Conservation (phyloP, 2,797 vertebrate genomes). For the Melanotaenia maccullochi region DNA sequence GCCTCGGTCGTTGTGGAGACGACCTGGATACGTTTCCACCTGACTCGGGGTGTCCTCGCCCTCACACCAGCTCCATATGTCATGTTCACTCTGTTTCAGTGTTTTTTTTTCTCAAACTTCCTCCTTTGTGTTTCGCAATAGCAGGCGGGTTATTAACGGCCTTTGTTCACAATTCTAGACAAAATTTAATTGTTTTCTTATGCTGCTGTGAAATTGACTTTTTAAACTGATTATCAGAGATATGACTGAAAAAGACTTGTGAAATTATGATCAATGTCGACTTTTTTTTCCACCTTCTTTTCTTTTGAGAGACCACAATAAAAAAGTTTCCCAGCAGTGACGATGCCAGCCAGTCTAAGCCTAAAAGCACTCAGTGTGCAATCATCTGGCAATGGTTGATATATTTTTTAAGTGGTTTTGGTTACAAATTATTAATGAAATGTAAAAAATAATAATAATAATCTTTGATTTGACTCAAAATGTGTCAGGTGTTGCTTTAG, state of each 20-base stretch:
- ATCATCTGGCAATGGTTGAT: background rate
- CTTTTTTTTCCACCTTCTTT: background rate
- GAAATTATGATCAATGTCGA: background rate
- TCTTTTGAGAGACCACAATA: background rate
- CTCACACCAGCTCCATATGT: conserved; percentile 36
- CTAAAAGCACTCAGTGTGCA: background rate
- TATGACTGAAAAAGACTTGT: background rate
- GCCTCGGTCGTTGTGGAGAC: conserved; percentile 56
- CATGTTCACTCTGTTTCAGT: conserved; percentile 32
- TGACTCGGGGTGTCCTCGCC: conserved; percentile 49
- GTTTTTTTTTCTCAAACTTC: conserved; percentile 22
- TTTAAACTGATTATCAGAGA: background rate
- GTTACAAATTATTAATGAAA: background rate
- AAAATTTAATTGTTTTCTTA: background rate
- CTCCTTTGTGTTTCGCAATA: conserved; percentile 7
- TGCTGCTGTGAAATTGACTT: background rate
- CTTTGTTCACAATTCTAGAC: background rate
- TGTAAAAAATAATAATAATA: background rate
- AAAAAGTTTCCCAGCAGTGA: background rate
- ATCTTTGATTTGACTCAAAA: background rate
- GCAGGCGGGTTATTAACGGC: background rate
- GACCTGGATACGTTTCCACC: conserved; percentile 66
- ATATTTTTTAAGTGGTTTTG: background rate
- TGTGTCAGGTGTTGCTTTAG: background rate
- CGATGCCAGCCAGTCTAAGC: background rate